Base-by-base conservation (phyloP, 2,797 vertebrate genomes). In the Sebastes iracundus region DNA sequence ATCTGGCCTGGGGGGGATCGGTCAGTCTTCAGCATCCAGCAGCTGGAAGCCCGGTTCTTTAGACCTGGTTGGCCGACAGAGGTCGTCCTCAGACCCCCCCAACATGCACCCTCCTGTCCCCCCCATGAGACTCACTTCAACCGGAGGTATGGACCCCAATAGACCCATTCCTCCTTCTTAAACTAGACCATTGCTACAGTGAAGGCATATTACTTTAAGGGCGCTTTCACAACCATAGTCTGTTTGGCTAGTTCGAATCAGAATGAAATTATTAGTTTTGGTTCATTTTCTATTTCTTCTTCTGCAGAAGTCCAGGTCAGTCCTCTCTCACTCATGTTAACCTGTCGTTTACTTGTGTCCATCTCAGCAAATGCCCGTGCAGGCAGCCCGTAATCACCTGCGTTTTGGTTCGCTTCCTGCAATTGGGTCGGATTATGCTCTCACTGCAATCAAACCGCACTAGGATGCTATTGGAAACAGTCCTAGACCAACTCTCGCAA, bases 51-150 rank as follows among this genome's bases (percentile, higher is more conserved):
- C 97, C 75, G 95, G 96, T 90, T 92, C 96, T 91, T 92, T 97
- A 91, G 97, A 97, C 93, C 95, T 97, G 93, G 95, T 94, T 79
- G 96, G 97, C 90, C 95, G 99, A 90, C 98, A 99, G 94, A 96
- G 99, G 89, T 99, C 99, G 35, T 99, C 98, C 86, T 99, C 99
- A 53, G 99, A 99, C 95, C 98, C 98, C 83, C 99, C 98, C 92
- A 97, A 98, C 96, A 97, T 97, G 96, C 99, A 99, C 90, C 97
- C 98, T 35, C 98, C 98, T 72, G 95, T 97, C 66, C 96, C 96
- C 6, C 96, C 96, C 0, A 72, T 96, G 84, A 97, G 99, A 76
- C 96, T 98, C 93, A 98, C 97, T 79, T 99, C 98, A 84, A 96
- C 97, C 4, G 94, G 91, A 96, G 97, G 98, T 99, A 96, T 91